Base-by-base conservation (phyloP, 1,140 invertebrate species). In the Drosophila melanica region DNA sequence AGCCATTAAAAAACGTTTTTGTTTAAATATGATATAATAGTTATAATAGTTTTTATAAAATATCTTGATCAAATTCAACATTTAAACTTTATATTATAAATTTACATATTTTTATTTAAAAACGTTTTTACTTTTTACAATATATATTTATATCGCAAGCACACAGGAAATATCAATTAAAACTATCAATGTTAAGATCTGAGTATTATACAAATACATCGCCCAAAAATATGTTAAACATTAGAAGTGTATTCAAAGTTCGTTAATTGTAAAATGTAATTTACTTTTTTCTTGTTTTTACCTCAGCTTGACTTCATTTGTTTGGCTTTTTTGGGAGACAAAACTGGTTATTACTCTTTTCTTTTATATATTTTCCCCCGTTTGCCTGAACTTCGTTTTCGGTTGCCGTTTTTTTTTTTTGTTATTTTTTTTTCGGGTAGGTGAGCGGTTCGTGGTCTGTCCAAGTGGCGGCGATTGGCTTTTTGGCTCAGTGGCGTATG, bases 301-400 rank as follows among this genome's bases (percentile, higher is more conserved):
- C 63, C 60, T 70, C 70, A 65, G 60, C 80, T 84, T 89, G 77
- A 89, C 84, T 89, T 89, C 85, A 89, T 89, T 89, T 89, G 84
- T 89, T 89, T 89, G 84, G 84, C 84, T 89, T 89, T 90, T 89
- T 89, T 79, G 82, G 84, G 85, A 90, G 79, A 90, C 84, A 90
- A 89, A 89, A 89, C 84, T 89, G 84, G 84, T 89, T 89, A 89
- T 89, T 89, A 87, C 79, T 89, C 85, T 89, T 79, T 78, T 76
- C 80, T 77, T 82, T 81, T 65, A 44, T 65, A 33, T 20, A 53
- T 68, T 75, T 63, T 75, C 58, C 71, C 59, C 71, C 65, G 58
- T 72, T 71, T 10, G 69, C 63, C 69, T 72, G 63, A 73, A 73
- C 70, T 73, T 74, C 67, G 66, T 70, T 75, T 75, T 75, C 42